Evolutionary conservation across 2,797 vertebrate genomes (phyloP), one percentile per base, ranked within the genome.

Genomic region (Masticophis lateralis): DNA sequence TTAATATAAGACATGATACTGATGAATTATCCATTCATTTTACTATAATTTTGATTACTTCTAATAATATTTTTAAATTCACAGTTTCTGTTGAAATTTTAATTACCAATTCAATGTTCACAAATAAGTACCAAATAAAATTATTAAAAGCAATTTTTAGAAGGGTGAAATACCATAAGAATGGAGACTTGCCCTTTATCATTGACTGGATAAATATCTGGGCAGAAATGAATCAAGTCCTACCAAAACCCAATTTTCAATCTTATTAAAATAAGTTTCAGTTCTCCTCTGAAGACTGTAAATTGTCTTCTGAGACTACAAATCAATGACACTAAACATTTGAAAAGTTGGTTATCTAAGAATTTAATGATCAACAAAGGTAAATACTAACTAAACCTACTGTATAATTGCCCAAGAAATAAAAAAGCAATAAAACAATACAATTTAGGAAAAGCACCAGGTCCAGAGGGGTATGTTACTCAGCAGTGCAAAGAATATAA

Each of bases 41-140:
- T 96, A 92, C n/a, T 93, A 88, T 94, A 61, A 92, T 95, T 94
- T 87, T 95, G 95, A 94, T 93, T 93, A n/a, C 56, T 93, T 60
- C 93, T 96, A 94, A 94, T 95, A 91, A 89, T 96, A 95, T 96
- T 93, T 94, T 96, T 95, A 95, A 86, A 96, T 89, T 69, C 94
- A 60, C 87, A 96, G 57, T 69, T 87, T 95, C 32, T 91, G 89
- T 92, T 92, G 51, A 10, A 94, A 95, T 96, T 96, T 89, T 83
- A 95, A 94, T 94, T 86, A 93, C 16, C 13, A 91, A 87, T 92
- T 92, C 95, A 94, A 2, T 92, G 94, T 90, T 51, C 83, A 89
- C 88, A 96, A 95, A 94, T 92, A 95, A 96, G 87, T 92, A 96
- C 93, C 92, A 96, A 96, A 95, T 95, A 94, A 95, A 94, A n/a